Conservation (phyloP, 2,113 vertebrate species). For the Chamaea fasciata region DNA sequence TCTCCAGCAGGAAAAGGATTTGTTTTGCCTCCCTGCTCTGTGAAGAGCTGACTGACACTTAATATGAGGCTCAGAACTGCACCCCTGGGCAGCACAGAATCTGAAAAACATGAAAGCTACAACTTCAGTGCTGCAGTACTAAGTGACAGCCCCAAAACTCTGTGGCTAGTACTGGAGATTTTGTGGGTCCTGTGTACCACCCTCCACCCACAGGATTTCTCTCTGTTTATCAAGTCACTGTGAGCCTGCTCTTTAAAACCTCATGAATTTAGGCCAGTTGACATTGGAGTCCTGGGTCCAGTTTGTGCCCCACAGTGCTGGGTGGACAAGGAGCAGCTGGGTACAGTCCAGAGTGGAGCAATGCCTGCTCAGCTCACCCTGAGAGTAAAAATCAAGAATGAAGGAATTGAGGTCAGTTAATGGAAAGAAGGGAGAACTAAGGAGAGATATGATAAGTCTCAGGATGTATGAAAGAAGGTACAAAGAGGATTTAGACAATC, state of each 20-base stretch:
- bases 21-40: neutral
- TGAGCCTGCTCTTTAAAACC: neutral
- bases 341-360: neutral
- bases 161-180: neutral
- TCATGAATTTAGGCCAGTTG: neutral
- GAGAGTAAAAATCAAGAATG: neutral
- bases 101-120: neutral
- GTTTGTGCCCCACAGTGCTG: neutral
- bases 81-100: neutral
- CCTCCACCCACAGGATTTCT: neutral
- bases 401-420: neutral
- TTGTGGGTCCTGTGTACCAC: neutral
- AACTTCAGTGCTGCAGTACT: neutral
- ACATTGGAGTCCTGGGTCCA: neutral
- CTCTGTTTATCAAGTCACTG: neutral
- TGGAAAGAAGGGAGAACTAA: neutral
- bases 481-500: slow-evolving; percentile 14
- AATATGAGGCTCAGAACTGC: neutral
- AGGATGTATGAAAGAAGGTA: neutral
- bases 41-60: neutral
- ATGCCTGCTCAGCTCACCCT: neutral
- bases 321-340: neutral
- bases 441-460: neutral
- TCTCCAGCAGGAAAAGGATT: neutral
- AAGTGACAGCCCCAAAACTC: neutral